Base-by-base conservation (phyloP, 2,888 invertebrate genomes). In the Hofmannophila pseudospretella region DNA sequence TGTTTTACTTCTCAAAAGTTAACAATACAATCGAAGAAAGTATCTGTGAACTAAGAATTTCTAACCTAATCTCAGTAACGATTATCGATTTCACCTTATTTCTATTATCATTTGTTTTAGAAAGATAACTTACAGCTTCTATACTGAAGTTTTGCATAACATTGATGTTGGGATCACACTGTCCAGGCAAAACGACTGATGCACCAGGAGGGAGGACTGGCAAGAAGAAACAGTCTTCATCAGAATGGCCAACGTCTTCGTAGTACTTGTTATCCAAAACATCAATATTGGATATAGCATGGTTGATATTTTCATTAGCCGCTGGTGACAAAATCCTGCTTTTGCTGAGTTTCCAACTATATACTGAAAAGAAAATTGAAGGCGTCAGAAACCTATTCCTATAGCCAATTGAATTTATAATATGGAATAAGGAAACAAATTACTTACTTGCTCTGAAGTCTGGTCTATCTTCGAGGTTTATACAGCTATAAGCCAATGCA, bases 281-380 rank as follows among this genome's bases (percentile, higher is more conserved):
- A 2, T 51, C 42, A n/a, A 70, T 56, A 3, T 44, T 40, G 0
- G 44, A 28, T 10, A 74, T 65, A 1, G 47, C 54, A 2, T 23
- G 58, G 35, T 63, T 56, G 16, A 82, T 81, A 0, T 63, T 49
- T 1, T 36, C 31, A 4, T 26, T 45, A 0, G 65, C 61, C 8
- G 42, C 38, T 27, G 36, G 0, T 0, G 68, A 54, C 1, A 78
- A 46, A 16, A 52, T 32, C 25, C 43, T 61, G 0, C 47, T 58
- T 46, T 74, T 67, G 40, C 85, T 79, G 0, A 86, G 63, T 38
- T 82, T 81, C 84, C 81, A 85, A 40, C 77, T 78, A 60, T 67
- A 79, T 5, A 85, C 85, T 86, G 45, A 38, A 56, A 49, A 38
- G 9, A 11, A 7, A 11, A 27, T 27, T 7, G 11, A n/a, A 2